phyloP scores from a whole-genome alignment of 1,140 invertebrate genomes.

The Pinna nobilis region DNA sequence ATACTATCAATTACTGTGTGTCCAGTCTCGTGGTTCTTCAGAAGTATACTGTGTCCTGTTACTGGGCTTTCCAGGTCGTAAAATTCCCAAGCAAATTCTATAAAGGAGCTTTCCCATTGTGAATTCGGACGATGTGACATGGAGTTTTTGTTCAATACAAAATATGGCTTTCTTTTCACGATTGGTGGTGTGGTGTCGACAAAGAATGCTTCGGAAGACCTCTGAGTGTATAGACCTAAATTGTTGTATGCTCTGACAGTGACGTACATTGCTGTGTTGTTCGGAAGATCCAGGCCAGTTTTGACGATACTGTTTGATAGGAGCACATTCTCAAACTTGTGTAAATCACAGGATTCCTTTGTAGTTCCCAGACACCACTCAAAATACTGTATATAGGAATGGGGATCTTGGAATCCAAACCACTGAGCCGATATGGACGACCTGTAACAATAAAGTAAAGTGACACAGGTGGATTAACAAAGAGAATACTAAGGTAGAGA shows the following conservation, averaged over 20 bases:
- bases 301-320: conserved; percentile 31
- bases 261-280: conserved; percentile 35
- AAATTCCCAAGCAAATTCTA: conserved; percentile 51
- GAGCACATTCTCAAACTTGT: conserved; percentile 11
- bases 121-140: not conserved
- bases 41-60: conserved; percentile 30
- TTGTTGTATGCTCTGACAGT: conserved; percentile 45
- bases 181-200: conserved; percentile 45
- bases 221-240: conserved; percentile 30
- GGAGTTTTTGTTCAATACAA: conserved; percentile 8
- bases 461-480: no score
- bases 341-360: conserved; percentile 38
- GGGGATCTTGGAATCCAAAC: conserved; percentile 57
- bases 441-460: not conserved
- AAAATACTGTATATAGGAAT: conserved; percentile 53
- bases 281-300: conserved; percentile 31
- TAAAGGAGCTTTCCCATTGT: conserved; percentile 50
- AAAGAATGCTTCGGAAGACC: conserved; percentile 44
- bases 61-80: conserved; percentile 53
- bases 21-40: conserved; percentile 44
- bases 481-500: no score
- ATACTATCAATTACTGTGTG: conserved; percentile 24
- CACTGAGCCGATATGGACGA: conserved; percentile 42
- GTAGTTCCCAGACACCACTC: conserved; percentile 39
- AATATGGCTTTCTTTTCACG: conserved; percentile 4